Evolutionary conservation across 2,113 vertebrate genomes (phyloP).

Genomic region (Anoura caudifer): DNA sequence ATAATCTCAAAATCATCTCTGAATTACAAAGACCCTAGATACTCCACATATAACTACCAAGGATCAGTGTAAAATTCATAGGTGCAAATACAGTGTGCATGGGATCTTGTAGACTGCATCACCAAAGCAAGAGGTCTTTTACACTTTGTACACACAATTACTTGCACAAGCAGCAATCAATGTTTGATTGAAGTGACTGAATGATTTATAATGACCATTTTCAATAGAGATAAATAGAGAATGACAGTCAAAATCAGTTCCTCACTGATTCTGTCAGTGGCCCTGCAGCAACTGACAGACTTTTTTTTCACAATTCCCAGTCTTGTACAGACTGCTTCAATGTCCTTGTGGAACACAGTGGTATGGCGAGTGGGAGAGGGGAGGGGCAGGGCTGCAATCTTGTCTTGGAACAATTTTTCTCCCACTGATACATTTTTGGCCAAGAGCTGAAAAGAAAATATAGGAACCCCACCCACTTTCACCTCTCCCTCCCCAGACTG

Average conservation of each 20-base stretch:
- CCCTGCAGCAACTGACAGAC: background rate
- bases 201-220: background rate
- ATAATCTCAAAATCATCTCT: background rate
- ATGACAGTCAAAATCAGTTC: background rate
- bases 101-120: background rate
- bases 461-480: background rate
- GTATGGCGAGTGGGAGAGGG: background rate
- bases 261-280: background rate
- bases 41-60: background rate
- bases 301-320: background rate
- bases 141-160: background rate
- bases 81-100: background rate
- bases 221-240: background rate
- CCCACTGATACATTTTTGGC: background rate
- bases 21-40: background rate
- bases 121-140: background rate
- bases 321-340: background rate
- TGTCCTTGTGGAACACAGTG: background rate
- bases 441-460: constrained; percentile 7
- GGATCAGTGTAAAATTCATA: background rate
- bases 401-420: background rate
- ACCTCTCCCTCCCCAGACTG: background rate
- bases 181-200: background rate
- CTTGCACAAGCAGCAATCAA: background rate
- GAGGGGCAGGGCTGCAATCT: background rate